phyloP scores from a whole-genome alignment of 2,888 invertebrate species.

The Poecilobothrus nobilitatus region DNA sequence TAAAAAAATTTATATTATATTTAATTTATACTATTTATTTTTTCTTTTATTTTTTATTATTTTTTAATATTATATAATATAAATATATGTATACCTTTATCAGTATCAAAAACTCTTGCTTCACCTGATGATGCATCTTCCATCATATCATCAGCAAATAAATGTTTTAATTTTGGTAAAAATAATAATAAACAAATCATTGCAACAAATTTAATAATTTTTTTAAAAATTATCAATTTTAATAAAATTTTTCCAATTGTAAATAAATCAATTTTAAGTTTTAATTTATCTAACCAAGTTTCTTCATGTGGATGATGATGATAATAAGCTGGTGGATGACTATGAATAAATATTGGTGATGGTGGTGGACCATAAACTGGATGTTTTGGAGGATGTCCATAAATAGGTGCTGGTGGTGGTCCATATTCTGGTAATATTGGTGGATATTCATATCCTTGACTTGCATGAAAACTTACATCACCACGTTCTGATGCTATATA shows the following conservation, averaged over 20 bases:
- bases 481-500: constrained; percentile 14
- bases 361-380: constrained; percentile 43
- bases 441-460: constrained; percentile 30
- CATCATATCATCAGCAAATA: constrained; percentile 33
- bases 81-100: constrained; percentile 28
- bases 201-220: constrained; percentile 70
- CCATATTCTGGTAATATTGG: constrained; percentile 23
- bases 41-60: no score
- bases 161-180: constrained; percentile 55
- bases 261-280: constrained; percentile 60
- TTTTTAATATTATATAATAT: background rate
- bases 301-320: constrained; percentile 36
- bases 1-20: constrained; percentile 22
- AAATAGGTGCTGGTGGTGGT: constrained; percentile 44
- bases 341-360: constrained; percentile 20
- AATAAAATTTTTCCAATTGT: constrained; percentile 66
- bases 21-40: no score
- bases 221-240: constrained; percentile 70
- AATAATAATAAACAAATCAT: constrained; percentile 66
- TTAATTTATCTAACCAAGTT: constrained; percentile 57
- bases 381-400: constrained; percentile 43
- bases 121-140: constrained; percentile 6
- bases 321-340: constrained; percentile 44
- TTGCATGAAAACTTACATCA: constrained; percentile 16
- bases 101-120: constrained; percentile 25